phyloP scores from a whole-genome alignment of 1,140 invertebrate genomes.

The Macrosteles quadrilineatus region DNA sequence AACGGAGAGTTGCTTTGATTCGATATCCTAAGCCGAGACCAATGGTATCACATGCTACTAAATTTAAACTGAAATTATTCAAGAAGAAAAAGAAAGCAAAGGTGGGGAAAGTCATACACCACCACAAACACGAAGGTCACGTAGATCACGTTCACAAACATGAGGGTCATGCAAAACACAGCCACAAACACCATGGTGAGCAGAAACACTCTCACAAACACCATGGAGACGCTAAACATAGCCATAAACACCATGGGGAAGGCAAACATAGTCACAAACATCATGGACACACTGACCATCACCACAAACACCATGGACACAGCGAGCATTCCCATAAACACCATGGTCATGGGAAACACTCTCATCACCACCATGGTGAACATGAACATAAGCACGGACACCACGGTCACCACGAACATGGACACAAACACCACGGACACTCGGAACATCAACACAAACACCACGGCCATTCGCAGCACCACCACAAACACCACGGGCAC shows the following conservation, averaged over 20 bases:
- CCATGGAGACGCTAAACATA: constrained; percentile 12
- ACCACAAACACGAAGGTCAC: constrained; percentile 12
- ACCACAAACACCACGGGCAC: constrained; percentile 28
- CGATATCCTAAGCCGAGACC: neutral
- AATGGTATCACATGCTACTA: neutral
- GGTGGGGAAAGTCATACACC: constrained; percentile 2
- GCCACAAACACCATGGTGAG: constrained; percentile 6
- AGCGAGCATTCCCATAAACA: constrained; percentile 20
- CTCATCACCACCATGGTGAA: constrained; percentile 10
- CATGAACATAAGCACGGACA: constrained; percentile 11
- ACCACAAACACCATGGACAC: constrained; percentile 16
- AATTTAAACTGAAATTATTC: neutral
- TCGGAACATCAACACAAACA: constrained; percentile 25
- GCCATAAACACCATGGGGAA: constrained; percentile 10
- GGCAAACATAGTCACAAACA: constrained; percentile 5
- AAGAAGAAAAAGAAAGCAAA: constrained; percentile 17
- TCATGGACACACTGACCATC: constrained; percentile 5
- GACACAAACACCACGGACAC: constrained; percentile 31
- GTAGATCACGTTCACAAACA: neutral
- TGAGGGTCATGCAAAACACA: constrained; percentile 8
- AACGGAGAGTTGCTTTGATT: neutral
- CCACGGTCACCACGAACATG: constrained; percentile 11
- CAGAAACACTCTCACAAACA: constrained; percentile 13
- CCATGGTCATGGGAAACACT: neutral
- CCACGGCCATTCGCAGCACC: constrained; percentile 25